These are phyloP conservation scores for Erpobdella octoculata DNA, from an alignment of 2,888 invertebrate genomes.

Conservation along the genomic window DNA sequence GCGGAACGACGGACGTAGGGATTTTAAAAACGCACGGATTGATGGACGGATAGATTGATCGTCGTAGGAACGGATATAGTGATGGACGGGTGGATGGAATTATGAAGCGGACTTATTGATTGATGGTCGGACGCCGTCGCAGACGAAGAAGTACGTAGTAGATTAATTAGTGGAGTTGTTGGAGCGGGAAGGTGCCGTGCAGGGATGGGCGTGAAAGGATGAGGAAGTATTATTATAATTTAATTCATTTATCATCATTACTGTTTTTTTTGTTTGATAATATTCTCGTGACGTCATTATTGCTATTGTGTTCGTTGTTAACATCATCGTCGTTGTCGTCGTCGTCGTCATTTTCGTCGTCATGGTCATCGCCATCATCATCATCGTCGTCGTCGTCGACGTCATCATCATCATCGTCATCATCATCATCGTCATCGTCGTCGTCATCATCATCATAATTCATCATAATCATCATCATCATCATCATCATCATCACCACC, in stretches of 20 bases:
- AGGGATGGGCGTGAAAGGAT: conserved; percentile 39
- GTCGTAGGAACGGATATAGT: no score
- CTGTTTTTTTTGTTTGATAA: background rate
- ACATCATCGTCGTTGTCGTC: conserved; percentile 5
- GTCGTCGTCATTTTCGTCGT: conserved; percentile 16
- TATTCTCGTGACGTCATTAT: conserved; percentile 3
- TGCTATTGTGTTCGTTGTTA: background rate
- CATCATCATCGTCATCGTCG: background rate
- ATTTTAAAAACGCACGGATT: no score
- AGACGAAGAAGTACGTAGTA: no score
- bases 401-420: conserved; percentile 20
- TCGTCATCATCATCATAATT: background rate
- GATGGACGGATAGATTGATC: no score
- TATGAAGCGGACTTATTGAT: no score
- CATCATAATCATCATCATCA: background rate
- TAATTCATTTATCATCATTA: background rate
- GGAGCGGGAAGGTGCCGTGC: no score
- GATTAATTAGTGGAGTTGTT: no score
- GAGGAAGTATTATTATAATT: conserved; percentile 31
- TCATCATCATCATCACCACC: conserved; percentile 16
- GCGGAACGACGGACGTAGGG: no score
- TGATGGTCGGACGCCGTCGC: no score
- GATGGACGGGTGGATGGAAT: no score
- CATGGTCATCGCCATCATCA: conserved; percentile 13
- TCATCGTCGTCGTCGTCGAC: conserved; percentile 11